phyloP scores from a whole-genome alignment of 2,888 invertebrate species.

The Mythimna loreyi region DNA sequence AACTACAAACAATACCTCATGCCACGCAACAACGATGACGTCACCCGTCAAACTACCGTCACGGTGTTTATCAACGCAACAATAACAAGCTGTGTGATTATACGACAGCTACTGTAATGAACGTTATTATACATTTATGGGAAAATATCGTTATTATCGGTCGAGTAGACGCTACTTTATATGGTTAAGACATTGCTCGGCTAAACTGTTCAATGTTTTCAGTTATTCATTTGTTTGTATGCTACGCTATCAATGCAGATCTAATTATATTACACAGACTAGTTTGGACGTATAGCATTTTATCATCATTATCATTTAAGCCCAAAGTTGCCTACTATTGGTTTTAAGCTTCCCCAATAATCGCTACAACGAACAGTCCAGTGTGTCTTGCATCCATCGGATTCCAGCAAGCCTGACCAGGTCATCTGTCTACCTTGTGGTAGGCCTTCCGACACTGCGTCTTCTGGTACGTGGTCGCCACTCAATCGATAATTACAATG shows the following conservation, averaged over 20 bases:
- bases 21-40: conserved; percentile 47
- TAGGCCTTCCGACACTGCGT: no score
- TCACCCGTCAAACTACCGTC: conserved; percentile 42
- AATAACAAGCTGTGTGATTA: conserved; percentile 21
- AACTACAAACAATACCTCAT: conserved; percentile 50
- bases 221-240: background rate
- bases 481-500: no score
- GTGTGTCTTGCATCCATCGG: no score
- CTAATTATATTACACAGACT: no score
- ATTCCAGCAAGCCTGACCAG: no score
- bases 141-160: conserved; percentile 13
- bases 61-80: conserved; percentile 34
- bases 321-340: background rate
- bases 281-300: no score
- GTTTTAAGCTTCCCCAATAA: background rate
- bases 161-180: background rate
- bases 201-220: background rate
- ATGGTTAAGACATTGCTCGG: background rate
- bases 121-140: conserved; percentile 26
- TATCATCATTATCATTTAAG: background rate
- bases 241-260: no score
- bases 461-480: no score
- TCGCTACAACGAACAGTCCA: no score
- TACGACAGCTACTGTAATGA: conserved; percentile 16
- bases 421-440: no score